Conservation (phyloP, 1,140 invertebrate genomes). For the Saccostrea glomerata region DNA sequence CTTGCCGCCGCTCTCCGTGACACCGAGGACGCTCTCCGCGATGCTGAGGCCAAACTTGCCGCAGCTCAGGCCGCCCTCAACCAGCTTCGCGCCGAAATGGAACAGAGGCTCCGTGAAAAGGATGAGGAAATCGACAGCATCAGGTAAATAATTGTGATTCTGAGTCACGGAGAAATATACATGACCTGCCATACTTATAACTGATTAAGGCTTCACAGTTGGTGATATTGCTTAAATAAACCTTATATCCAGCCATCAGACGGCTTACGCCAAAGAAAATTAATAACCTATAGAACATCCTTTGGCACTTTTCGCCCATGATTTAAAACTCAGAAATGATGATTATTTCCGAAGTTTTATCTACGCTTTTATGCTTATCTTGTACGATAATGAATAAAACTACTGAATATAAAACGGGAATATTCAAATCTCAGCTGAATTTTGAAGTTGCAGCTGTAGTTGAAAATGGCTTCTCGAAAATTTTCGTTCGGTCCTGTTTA, state of each 20-base stretch:
- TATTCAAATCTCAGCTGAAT: constrained; percentile 2
- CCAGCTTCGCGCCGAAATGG: constrained; percentile 77
- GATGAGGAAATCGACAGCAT: constrained; percentile 79
- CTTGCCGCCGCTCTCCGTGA: constrained; percentile 76
- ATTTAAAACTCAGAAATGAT: constrained; percentile 3
- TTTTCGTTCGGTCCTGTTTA: constrained; percentile 25
- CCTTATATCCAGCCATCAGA: not conserved
- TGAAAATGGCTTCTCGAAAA: constrained; percentile 38
- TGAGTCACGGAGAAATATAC: not conserved
- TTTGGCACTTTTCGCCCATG: constrained; percentile 29
- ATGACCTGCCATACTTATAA: constrained; percentile 6
- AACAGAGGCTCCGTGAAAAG: constrained; percentile 78
- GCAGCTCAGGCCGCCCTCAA: constrained; percentile 76
- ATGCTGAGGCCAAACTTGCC: constrained; percentile 76
- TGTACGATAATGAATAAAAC: constrained; percentile 10
- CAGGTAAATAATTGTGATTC: constrained; percentile 62
- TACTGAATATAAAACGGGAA: not conserved
- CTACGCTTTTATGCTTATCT: constrained; percentile 11
- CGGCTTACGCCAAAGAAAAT: not conserved
- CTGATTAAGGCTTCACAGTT: constrained; percentile 23
- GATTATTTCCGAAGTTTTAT: constrained; percentile 24
- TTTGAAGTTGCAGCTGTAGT: not conserved
- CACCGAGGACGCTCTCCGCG: constrained; percentile 77
- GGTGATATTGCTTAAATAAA: not conserved
- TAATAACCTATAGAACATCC: constrained; percentile 20